These are phyloP conservation scores for Tetramorium parvispinum DNA, from an alignment of 1,140 invertebrate genomes.

Conservation along the genomic window DNA sequence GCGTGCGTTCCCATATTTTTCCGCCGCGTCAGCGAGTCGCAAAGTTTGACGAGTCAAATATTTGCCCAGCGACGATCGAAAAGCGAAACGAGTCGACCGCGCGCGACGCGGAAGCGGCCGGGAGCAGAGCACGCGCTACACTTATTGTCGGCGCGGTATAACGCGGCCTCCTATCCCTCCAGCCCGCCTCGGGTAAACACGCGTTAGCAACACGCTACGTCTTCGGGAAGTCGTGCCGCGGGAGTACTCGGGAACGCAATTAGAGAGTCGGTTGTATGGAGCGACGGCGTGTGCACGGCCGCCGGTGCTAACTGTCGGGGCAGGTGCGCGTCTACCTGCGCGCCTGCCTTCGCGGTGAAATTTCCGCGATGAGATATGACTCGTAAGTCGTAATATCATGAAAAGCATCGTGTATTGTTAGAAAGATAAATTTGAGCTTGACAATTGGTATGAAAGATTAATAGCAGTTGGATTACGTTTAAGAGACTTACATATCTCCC, in stretches of 20 bases:
- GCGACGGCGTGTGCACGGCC: conserved; percentile 61
- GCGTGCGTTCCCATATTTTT: conserved; percentile 37
- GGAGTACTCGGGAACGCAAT: conserved; percentile 76
- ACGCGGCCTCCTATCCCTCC: conserved; percentile 55
- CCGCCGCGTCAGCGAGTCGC: conserved; percentile 3
- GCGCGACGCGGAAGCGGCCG: conserved; percentile 61
- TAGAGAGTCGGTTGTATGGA: conserved; percentile 71
- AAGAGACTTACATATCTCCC: background rate
- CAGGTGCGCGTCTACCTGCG: conserved; percentile 71
- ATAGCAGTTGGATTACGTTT: background rate
- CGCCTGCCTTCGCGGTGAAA: conserved; percentile 43
- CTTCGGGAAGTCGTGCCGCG: conserved; percentile 68
- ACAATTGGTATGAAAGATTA: conserved; percentile 16
- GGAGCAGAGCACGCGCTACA: conserved; percentile 65
- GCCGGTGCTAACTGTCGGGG: conserved; percentile 71
- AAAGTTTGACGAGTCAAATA: conserved; percentile 55
- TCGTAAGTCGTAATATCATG: conserved; percentile 45
- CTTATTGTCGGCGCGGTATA: conserved; percentile 68
- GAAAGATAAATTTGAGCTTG: conserved; percentile 3
- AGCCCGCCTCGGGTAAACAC: conserved; percentile 66
- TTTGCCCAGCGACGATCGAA: conserved; percentile 64
- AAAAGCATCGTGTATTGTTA: conserved; percentile 28
- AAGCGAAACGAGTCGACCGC: conserved; percentile 40
- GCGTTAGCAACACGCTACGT: conserved; percentile 64
- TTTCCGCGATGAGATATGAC: conserved; percentile 60